Conservation (phyloP, 2,797 vertebrate species). For the Gymnothorax reevesii region DNA sequence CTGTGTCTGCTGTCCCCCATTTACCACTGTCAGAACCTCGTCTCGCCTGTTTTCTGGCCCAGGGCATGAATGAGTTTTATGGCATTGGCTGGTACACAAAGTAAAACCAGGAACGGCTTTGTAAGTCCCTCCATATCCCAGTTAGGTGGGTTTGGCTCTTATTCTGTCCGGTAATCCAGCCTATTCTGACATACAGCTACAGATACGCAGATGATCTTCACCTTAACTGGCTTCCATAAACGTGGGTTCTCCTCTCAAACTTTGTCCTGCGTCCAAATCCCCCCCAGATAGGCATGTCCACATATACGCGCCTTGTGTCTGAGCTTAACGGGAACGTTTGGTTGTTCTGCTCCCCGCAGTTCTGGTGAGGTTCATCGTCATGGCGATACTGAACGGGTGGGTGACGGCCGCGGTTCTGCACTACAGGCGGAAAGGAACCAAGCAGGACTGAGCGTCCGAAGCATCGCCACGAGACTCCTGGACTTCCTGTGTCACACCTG, state of each 20-base stretch:
- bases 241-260: background rate
- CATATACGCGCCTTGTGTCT: too few species aligned
- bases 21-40: background rate
- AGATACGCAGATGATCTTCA: too few species aligned
- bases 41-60: background rate
- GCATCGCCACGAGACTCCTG: background rate
- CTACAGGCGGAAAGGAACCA: slow-evolving; percentile 77
- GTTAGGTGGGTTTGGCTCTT: too few species aligned
- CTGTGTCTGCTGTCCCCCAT: background rate
- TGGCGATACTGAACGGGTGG: slow-evolving; percentile 86
- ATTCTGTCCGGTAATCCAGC: too few species aligned
- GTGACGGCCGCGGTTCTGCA: slow-evolving; percentile 79
- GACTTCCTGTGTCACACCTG: background rate
- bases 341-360: slow-evolving; percentile 68
- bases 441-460: slow-evolving; percentile 68
- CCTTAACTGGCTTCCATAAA: background rate
- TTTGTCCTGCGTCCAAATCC: background rate
- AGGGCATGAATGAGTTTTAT: too few species aligned
- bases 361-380: slow-evolving; percentile 81
- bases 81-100: too few species aligned
- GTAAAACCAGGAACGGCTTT: too few species aligned
- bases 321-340: background rate
- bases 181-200: too few species aligned
- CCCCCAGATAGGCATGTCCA: too few species aligned
- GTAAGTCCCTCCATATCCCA: too few species aligned